Conservation (phyloP, 2,888 invertebrate genomes). For the Sceliomorpha sp. region DNA sequence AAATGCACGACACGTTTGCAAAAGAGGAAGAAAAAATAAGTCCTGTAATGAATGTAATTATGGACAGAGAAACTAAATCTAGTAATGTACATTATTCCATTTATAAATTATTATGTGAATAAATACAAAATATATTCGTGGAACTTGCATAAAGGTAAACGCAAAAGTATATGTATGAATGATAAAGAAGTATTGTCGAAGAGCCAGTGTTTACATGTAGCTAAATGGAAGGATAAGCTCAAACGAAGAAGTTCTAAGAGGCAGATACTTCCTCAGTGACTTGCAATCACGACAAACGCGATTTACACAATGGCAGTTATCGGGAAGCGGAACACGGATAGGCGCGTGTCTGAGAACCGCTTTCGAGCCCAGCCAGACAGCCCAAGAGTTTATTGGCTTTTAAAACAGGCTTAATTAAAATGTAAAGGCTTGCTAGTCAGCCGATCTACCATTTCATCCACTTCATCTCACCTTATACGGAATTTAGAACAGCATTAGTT, state of each 20-base stretch:
- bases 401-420: slow-evolving; percentile 75
- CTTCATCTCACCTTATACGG: slow-evolving; percentile 25
- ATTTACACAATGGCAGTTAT: slow-evolving; percentile 6
- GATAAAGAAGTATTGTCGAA: slow-evolving; percentile 70
- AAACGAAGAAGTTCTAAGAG: slow-evolving; percentile 66
- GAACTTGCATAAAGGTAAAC: too few relatives aligned
- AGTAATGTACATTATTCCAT: too few relatives aligned
- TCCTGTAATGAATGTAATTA: too few relatives aligned
- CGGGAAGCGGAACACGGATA: slow-evolving; percentile 14
- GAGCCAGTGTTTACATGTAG: slow-evolving; percentile 63
- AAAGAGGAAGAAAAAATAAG: too few relatives aligned
- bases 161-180: too few relatives aligned
- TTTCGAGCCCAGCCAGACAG: slow-evolving; percentile 59
- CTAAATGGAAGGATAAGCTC: slow-evolving; percentile 73
- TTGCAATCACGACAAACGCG: slow-evolving; percentile 27
- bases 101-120: too few relatives aligned
- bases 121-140: too few relatives aligned
- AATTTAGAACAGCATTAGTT: not conserved
- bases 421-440: slow-evolving; percentile 73
- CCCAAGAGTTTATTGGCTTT: slow-evolving; percentile 74
- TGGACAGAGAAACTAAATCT: too few relatives aligned
- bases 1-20: too few relatives aligned
- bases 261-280: slow-evolving; percentile 48
- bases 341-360: slow-evolving; percentile 60
- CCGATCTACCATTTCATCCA: slow-evolving; percentile 39